These are phyloP conservation scores for Plebejus argus DNA, from an alignment of 2,888 invertebrate species.

Conservation along the genomic window DNA sequence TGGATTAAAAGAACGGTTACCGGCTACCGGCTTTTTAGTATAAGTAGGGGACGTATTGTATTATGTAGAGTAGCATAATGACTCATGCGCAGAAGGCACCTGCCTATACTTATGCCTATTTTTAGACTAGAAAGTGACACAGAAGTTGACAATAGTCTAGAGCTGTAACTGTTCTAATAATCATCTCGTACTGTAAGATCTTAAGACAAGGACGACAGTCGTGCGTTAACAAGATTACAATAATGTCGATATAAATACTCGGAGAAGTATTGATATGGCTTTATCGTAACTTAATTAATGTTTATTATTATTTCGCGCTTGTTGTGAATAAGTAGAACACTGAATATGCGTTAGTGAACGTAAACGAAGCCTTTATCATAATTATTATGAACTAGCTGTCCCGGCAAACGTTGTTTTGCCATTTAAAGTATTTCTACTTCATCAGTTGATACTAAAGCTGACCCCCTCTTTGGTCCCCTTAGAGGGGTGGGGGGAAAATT, in stretches of 20 bases:
- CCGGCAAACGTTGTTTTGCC: too few species aligned
- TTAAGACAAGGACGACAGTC: background rate
- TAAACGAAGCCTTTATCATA: background rate
- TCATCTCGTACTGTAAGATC: background rate
- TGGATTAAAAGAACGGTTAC: background rate
- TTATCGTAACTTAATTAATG: conserved; percentile 11
- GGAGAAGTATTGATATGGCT: conserved; percentile 13
- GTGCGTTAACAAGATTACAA: background rate
- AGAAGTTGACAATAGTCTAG: background rate
- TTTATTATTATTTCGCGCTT: background rate
- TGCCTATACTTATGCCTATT: background rate
- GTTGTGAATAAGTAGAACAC: background rate
- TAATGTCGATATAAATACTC: background rate
- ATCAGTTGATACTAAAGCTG: too few species aligned
- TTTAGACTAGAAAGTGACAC: background rate
- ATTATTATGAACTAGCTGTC: too few species aligned
- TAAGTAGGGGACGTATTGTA: background rate
- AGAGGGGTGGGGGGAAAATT: too few species aligned
- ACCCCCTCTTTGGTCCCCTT: too few species aligned
- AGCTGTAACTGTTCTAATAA: background rate
- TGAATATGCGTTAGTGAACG: background rate
- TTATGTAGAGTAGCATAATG: background rate
- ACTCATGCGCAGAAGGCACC: conserved; percentile 9
- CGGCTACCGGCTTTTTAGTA: background rate
- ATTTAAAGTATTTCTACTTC: too few species aligned